phyloP scores from a whole-genome alignment of 1,140 invertebrate species.

The Caenorhabditis inopinata region DNA sequence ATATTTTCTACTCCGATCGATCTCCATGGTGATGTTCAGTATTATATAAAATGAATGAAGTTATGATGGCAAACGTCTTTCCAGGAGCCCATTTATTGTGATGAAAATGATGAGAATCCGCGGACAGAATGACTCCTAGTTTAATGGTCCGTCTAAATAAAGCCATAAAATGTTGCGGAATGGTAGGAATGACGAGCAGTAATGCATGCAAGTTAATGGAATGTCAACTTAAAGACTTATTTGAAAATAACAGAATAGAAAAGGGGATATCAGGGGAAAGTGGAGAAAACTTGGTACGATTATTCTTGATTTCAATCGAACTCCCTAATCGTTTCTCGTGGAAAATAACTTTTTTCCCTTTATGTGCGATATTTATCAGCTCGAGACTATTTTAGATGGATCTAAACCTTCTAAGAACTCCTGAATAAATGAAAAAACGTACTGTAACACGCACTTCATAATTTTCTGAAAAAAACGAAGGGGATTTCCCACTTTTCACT shows the following conservation, averaged over 20 bases:
- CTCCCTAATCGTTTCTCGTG: too few relatives aligned
- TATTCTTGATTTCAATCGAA: too few relatives aligned
- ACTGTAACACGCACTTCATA: too few relatives aligned
- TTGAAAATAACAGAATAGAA: not conserved
- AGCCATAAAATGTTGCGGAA: not conserved
- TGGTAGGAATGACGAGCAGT: not conserved
- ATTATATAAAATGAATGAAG: not conserved
- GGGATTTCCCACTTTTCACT: too few relatives aligned
- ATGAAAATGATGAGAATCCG: not conserved
- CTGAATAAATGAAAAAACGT: too few relatives aligned
- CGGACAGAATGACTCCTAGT: not conserved
- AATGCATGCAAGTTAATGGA: not conserved
- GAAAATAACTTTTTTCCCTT: too few relatives aligned
- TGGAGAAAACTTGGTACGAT: too few relatives aligned
- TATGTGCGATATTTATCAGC: too few relatives aligned
- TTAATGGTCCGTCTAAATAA: not conserved
- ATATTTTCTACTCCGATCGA: not conserved
- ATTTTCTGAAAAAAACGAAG: too few relatives aligned
- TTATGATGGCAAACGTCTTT: constrained; percentile 1
- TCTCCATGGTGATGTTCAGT: not conserved
- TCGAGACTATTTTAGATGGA: too few relatives aligned
- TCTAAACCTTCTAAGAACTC: too few relatives aligned
- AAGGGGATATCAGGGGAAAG: not conserved
- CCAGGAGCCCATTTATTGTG: not conserved
- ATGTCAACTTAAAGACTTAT: not conserved